A percentile compares a stretch with the other conserved stretches of the same genome.
phyloP scores from a whole-genome alignment of 92 coral and sea anemone species.

The Micromussa lordhowensis region DNA sequence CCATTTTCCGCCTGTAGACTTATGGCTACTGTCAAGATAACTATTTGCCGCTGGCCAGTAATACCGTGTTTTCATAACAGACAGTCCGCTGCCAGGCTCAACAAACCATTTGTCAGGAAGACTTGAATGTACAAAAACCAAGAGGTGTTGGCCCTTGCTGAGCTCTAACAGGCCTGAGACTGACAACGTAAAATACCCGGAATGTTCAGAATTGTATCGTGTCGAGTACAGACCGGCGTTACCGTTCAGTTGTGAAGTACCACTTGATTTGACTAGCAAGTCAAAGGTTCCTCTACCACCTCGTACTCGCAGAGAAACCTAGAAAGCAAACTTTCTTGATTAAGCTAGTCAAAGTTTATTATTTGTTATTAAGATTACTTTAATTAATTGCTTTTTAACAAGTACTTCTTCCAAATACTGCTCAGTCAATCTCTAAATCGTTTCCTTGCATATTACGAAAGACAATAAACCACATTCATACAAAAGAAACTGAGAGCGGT shows the following conservation, averaged over 20 bases:
- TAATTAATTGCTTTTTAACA: not conserved
- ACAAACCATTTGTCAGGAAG: slow-evolving; percentile 43
- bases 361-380: not conserved
- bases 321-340: no score
- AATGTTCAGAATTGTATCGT: slow-evolving; percentile 31
- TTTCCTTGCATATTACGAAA: not conserved
- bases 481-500: not conserved
- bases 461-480: not conserved
- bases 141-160: slow-evolving; percentile 54
- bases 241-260: slow-evolving; percentile 56
- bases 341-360: not conserved
- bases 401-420: not conserved
- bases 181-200: slow-evolving; percentile 37
- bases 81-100: slow-evolving; percentile 54
- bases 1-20: slow-evolving; percentile 30
- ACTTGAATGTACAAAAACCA: slow-evolving; percentile 48
- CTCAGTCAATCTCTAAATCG: not conserved
- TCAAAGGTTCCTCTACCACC: slow-evolving; percentile 56
- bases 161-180: slow-evolving; percentile 67
- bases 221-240: slow-evolving; percentile 66
- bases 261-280: slow-evolving; percentile 62
- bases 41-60: slow-evolving; percentile 77
- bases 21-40: slow-evolving; percentile 5
- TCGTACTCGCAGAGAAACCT: slow-evolving; percentile 37
- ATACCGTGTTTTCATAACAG: slow-evolving; percentile 54